These are phyloP conservation scores for Geophilus truncorum DNA, from an alignment of 2,888 invertebrate species.

Conservation along the genomic window DNA sequence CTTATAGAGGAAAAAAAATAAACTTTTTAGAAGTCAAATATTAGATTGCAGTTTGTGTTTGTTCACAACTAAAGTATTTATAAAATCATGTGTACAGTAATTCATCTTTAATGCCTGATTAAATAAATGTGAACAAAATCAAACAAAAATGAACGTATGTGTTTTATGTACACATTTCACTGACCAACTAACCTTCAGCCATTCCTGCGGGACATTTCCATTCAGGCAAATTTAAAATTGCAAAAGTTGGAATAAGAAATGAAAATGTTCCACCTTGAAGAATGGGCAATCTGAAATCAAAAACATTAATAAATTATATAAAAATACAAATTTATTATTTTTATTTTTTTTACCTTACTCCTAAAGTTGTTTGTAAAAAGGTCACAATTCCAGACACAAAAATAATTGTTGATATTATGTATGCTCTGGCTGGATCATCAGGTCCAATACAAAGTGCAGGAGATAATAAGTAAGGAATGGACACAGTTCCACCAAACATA, in stretches of 20 bases:
- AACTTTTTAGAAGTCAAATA: too few species aligned
- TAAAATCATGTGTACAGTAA: too few species aligned
- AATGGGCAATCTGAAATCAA: constrained; percentile 42
- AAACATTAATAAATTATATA: too few species aligned
- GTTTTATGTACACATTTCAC: too few species aligned
- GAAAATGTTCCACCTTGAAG: constrained; percentile 66
- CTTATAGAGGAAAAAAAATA: too few species aligned
- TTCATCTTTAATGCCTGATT: too few species aligned
- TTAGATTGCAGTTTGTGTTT: too few species aligned
- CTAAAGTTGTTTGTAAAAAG: constrained; percentile 66
- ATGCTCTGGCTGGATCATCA: constrained; percentile 66
- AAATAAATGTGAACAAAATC: too few species aligned
- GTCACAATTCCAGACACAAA: constrained; percentile 75
- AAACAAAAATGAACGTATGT: too few species aligned
- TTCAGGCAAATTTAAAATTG: constrained; percentile 64
- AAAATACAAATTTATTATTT: background rate
- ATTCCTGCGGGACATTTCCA: constrained; percentile 62
- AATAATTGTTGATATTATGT: constrained; percentile 75
- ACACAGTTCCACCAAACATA: constrained; percentile 41
- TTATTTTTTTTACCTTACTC: constrained; percentile 55
- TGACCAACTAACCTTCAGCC: background rate
- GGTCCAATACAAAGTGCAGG: constrained; percentile 48
- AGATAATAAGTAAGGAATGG: constrained; percentile 41
- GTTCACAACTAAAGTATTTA: too few species aligned
- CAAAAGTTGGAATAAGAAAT: constrained; percentile 70